These are phyloP conservation scores for Thalassaphorura encarpata DNA, from an alignment of 1,140 invertebrate species.

Conservation along the genomic window DNA sequence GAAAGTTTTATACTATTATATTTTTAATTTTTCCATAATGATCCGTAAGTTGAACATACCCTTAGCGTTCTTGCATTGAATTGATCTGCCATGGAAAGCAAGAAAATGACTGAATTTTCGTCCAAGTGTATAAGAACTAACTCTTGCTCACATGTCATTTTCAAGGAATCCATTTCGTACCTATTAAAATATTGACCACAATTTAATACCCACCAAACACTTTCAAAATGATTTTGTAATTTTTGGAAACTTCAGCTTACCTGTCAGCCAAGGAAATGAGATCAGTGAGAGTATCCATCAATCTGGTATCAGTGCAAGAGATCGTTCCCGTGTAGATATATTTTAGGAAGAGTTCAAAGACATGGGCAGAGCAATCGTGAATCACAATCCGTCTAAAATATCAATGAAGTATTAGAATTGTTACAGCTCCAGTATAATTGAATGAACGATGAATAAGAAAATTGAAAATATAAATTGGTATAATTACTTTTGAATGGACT, in stretches of 20 bases:
- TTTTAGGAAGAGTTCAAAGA: slow-evolving; percentile 51
- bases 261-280: slow-evolving; percentile 48
- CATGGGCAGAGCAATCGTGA: slow-evolving; percentile 51
- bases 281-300: slow-evolving; percentile 52
- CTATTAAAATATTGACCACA: slow-evolving; percentile 28
- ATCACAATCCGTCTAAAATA: slow-evolving; percentile 57
- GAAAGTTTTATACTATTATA: neutral
- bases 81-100: slow-evolving; percentile 55
- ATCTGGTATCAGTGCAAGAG: slow-evolving; percentile 38
- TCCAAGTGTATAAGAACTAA: slow-evolving; percentile 47
- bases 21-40: too few species aligned
- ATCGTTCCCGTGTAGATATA: slow-evolving; percentile 53
- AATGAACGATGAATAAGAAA: slow-evolving; percentile 32
- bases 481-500: slow-evolving; percentile 54
- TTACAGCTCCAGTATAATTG: too few species aligned
- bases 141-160: slow-evolving; percentile 50
- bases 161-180: slow-evolving; percentile 47
- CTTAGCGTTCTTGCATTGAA: slow-evolving; percentile 50
- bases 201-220: neutral
- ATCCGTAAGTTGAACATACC: too few species aligned
- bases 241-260: slow-evolving; percentile 6
- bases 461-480: slow-evolving; percentile 8
- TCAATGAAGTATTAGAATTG: too few species aligned
- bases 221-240: neutral
- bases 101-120: slow-evolving; percentile 52